A percentile compares a stretch with the other conserved stretches of the same genome.
Evolutionary conservation across 1,140 invertebrate genomes (phyloP).

Genomic region (Eufriesea mexicana): DNA sequence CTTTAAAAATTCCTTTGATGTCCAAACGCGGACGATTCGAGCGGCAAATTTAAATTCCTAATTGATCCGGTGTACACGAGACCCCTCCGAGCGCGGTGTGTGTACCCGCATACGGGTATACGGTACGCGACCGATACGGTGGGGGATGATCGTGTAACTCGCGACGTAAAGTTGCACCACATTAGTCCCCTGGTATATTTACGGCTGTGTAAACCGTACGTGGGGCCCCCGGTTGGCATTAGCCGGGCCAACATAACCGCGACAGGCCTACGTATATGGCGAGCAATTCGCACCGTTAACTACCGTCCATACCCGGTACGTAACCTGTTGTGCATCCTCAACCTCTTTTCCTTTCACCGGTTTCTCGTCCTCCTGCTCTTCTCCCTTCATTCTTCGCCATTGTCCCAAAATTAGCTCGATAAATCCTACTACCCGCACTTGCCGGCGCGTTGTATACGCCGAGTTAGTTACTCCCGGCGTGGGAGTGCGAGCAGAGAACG

Average conservation of each 20-base stretch:
- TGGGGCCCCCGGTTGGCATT: constrained; percentile 53
- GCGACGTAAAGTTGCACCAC: constrained; percentile 72
- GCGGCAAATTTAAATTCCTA: constrained; percentile 76
- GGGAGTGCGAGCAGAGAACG: constrained; percentile 12
- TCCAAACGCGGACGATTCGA: constrained; percentile 45
- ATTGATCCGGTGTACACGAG: constrained; percentile 65
- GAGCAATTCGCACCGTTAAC: constrained; percentile 72
- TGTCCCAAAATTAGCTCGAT: constrained; percentile 76
- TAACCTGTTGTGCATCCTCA: constrained; percentile 49
- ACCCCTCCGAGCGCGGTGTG: not conserved
- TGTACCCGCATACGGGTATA: not conserved
- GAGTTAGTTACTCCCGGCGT: constrained; percentile 10
- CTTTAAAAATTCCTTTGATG: constrained; percentile 31
- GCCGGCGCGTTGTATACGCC: too few species aligned
- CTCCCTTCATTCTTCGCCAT: constrained; percentile 47
- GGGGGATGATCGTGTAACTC: constrained; percentile 68
- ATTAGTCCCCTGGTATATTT: constrained; percentile 76
- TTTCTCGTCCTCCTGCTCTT: constrained; percentile 2
- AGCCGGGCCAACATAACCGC: constrained; percentile 64
- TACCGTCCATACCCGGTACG: constrained; percentile 45
- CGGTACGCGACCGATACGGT: constrained; percentile 16
- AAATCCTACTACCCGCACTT: constrained; percentile 58
- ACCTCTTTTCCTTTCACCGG: constrained; percentile 43
- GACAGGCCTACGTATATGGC: constrained; percentile 69
- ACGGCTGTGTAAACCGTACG: constrained; percentile 64